A percentile compares a stretch with the other conserved stretches of the same genome.
phyloP scores from a whole-genome alignment of 2,888 invertebrate genomes.

The Drosophila austrosaltans region DNA sequence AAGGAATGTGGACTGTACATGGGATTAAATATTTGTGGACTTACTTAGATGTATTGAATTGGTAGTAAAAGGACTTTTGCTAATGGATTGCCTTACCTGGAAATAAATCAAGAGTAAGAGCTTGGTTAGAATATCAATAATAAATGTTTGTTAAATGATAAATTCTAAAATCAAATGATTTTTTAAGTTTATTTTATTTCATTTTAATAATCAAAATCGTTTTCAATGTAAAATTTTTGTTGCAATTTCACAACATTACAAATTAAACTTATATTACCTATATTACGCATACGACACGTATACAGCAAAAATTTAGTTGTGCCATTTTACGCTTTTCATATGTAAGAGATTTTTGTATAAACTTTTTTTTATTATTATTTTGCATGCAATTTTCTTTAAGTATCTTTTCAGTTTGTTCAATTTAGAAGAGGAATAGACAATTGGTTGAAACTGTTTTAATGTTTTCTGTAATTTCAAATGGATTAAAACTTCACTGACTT shows the following conservation, averaged over 20 bases:
- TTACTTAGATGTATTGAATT: conserved; percentile 21
- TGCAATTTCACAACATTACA: too few species aligned
- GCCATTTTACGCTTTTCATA: not conserved
- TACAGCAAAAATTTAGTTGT: not conserved
- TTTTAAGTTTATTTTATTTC: too few species aligned
- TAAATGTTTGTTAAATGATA: not conserved
- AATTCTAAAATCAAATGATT: too few species aligned
- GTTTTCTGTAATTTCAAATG: too few species aligned
- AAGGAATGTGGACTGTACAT: not conserved
- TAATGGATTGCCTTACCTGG: conserved; percentile 42
- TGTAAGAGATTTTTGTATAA: not conserved
- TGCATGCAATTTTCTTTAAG: too few species aligned
- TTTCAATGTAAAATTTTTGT: too few species aligned
- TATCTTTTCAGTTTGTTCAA: too few species aligned
- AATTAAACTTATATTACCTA: not conserved
- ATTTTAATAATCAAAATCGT: too few species aligned
- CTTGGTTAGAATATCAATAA: not conserved
- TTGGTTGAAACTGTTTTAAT: too few species aligned
- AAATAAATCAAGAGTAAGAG: conserved; percentile 7
- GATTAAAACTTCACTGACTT: too few species aligned
- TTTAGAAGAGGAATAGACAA: too few species aligned
- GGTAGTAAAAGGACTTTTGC: not conserved
- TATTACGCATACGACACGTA: not conserved
- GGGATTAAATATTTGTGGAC: conserved; percentile 5
- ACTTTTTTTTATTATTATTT: too few species aligned